Percentiles rank a stretch among this genome's conserved stretches.
These are phyloP conservation scores for Synergus umbraculus DNA, from an alignment of 2,888 invertebrate genomes.

Conservation along the genomic window DNA sequence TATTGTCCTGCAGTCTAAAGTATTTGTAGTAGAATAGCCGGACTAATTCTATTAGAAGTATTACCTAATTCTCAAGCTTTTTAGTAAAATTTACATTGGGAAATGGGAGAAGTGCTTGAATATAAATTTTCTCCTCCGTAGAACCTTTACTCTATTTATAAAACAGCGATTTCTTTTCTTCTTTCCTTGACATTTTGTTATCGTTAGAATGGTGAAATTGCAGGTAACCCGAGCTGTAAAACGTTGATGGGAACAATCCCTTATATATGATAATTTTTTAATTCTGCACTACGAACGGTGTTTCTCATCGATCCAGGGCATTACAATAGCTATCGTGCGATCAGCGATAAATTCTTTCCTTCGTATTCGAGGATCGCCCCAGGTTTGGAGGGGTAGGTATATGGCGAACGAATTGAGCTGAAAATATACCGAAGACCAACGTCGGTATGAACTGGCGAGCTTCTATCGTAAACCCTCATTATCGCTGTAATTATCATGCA, in stretches of 20 bases:
- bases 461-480: conserved; percentile 73
- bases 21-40: too few species aligned
- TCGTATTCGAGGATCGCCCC: conserved; percentile 47
- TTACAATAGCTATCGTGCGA: conserved; percentile 45
- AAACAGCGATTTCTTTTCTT: not conserved
- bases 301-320: conserved; percentile 37
- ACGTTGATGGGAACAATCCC: not conserved
- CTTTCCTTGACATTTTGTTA: conserved; percentile 28
- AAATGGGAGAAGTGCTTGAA: too few species aligned
- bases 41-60: too few species aligned
- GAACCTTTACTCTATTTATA: not conserved
- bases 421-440: conserved; percentile 48
- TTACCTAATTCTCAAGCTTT: too few species aligned
- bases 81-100: too few species aligned
- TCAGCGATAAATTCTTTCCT: conserved; percentile 56
- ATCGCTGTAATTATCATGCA: conserved; percentile 76
- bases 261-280: conserved; percentile 30
- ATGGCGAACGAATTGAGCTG: conserved; percentile 48
- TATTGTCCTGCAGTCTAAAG: too few species aligned
- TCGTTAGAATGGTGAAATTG: not conserved
- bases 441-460: conserved; percentile 54
- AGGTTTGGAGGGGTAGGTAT: conserved; percentile 41
- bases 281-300: conserved; percentile 2
- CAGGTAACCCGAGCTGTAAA: not conserved
- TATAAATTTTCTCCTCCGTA: not conserved